A percentile compares a stretch with the other conserved stretches of the same genome.
Conservation (phyloP, 2,113 vertebrate species). For the Nerophis ophidion region DNA sequence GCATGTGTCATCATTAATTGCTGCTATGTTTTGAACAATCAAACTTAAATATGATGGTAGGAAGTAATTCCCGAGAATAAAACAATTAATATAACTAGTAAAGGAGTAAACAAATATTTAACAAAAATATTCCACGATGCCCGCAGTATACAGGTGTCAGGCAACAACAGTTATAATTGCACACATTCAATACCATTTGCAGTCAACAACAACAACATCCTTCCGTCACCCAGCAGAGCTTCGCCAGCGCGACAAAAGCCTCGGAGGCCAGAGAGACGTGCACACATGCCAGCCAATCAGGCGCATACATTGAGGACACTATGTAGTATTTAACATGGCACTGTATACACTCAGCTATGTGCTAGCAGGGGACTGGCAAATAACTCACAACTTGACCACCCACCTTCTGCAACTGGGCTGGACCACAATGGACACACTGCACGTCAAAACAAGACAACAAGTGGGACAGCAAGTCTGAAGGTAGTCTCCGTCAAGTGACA, state of each 20-base stretch:
- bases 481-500: too few species aligned
- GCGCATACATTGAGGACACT: slow-evolving; percentile 25
- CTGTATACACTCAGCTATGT: slow-evolving; percentile 51
- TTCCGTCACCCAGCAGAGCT: too few species aligned
- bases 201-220: not conserved
- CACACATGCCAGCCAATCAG: not conserved
- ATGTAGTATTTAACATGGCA: slow-evolving; percentile 62
- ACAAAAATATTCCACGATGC: too few species aligned
- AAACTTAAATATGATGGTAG: too few species aligned
- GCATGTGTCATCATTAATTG: too few species aligned
- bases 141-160: too few species aligned
- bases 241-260: not conserved
- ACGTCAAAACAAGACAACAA: not conserved
- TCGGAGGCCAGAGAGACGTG: not conserved
- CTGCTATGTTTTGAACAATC: too few species aligned
- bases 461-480: not conserved
- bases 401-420: not conserved
- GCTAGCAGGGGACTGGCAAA: slow-evolving; percentile 56
- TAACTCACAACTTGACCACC: slow-evolving; percentile 52
- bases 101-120: too few species aligned
- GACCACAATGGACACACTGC: not conserved
- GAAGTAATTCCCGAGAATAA: too few species aligned
- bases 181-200: not conserved
- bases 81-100: too few species aligned
- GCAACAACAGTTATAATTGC: not conserved